phyloP scores from a whole-genome alignment of 2,797 vertebrate genomes.

The Propithecus perrieri region DNA sequence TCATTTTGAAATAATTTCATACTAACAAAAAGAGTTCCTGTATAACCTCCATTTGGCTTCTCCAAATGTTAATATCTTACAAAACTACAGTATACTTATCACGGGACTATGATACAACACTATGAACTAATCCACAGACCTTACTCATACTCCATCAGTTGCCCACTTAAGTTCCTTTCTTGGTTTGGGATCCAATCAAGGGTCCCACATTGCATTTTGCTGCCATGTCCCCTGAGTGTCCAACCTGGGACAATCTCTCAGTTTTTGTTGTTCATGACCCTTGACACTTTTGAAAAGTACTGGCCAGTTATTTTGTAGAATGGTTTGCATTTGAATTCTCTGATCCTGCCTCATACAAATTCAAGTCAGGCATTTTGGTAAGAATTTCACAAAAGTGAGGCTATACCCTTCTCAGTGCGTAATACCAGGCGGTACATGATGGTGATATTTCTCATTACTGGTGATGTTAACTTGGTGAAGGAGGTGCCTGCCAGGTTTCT shows the following conservation, averaged over 20 bases:
- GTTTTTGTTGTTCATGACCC: not conserved
- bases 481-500: not conserved
- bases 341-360: not conserved
- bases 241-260: not conserved
- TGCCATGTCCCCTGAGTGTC: not conserved
- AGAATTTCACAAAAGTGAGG: not conserved
- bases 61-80: not conserved
- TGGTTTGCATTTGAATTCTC: not conserved
- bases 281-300: not conserved
- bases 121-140: not conserved
- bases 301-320: not conserved
- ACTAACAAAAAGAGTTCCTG: not conserved
- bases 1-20: slow-evolving; percentile 12
- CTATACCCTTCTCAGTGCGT: not conserved
- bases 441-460: not conserved
- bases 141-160: not conserved
- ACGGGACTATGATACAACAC: not conserved
- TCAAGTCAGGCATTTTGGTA: not conserved
- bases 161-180: not conserved
- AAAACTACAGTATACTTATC: not conserved
- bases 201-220: not conserved
- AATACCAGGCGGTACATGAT: not conserved
- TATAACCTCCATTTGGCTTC: not conserved
- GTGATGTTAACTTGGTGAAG: not conserved
- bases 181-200: not conserved